A percentile compares a stretch with the other conserved stretches of the same genome.
Conservation (phyloP, 2,113 vertebrate species). For the Sapajus apella region DNA sequence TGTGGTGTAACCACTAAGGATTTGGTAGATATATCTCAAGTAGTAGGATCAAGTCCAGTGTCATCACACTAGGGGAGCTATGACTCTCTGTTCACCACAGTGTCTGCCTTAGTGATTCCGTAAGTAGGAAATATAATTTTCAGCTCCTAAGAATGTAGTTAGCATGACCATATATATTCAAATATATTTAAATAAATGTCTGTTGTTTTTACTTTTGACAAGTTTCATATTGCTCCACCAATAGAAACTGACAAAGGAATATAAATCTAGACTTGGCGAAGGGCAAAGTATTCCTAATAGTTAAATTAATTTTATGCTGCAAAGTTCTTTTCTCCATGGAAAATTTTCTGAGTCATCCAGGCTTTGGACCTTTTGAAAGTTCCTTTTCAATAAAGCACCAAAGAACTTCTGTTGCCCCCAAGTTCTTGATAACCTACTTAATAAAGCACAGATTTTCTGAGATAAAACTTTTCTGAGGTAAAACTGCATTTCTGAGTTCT, state of each 20-base stretch:
- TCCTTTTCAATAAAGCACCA: slow-evolving; percentile 11
- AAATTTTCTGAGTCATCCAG: neutral
- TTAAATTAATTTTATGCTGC: neutral
- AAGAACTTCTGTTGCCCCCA: slow-evolving; percentile 5
- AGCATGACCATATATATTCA: neutral
- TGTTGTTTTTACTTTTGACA: slow-evolving; percentile 7
- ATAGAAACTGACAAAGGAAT: neutral
- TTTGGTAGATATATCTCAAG: neutral
- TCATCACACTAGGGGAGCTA: neutral
- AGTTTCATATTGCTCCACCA: neutral
- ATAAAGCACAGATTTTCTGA: slow-evolving; percentile 3
- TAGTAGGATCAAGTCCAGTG: neutral
- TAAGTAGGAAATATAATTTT: neutral
- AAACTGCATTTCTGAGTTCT: slow-evolving; percentile 39
- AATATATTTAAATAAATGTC: neutral
- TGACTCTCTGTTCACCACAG: neutral
- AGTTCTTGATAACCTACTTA: slow-evolving; percentile 53
- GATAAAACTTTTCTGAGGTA: slow-evolving; percentile 52
- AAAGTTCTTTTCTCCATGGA: neutral
- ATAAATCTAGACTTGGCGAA: neutral
- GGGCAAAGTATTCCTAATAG: neutral
- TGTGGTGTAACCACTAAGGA: neutral
- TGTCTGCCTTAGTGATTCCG: neutral
- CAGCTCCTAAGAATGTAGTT: neutral
- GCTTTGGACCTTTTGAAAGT: slow-evolving; percentile 19